phyloP scores from a whole-genome alignment of 2,797 vertebrate genomes.

The Bradypus variegatus region DNA sequence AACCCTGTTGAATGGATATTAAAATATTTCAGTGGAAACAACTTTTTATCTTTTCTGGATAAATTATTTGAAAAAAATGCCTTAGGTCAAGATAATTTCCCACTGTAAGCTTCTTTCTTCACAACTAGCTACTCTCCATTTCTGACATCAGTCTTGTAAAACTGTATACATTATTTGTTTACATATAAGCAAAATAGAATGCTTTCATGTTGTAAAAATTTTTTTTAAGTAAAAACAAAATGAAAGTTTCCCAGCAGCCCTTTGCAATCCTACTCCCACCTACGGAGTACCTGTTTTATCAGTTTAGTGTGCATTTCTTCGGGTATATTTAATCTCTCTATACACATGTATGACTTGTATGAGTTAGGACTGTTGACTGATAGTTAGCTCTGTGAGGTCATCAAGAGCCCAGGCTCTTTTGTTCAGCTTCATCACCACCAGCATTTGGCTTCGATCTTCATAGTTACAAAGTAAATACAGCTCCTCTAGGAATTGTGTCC shows the following conservation, averaged over 20 bases:
- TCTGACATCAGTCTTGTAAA: background rate
- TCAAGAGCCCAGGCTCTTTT: background rate
- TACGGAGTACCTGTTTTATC: background rate
- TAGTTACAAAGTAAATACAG: background rate
- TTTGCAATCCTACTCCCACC: background rate
- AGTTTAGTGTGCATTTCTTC: background rate
- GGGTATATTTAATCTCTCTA: background rate
- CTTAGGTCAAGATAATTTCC: background rate
- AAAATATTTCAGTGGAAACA: background rate
- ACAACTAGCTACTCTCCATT: background rate
- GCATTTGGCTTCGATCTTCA: background rate
- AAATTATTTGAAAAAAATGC: background rate
- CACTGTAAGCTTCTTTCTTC: background rate
- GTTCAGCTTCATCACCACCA: background rate
- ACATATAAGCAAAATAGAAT: background rate
- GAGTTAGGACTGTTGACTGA: background rate
- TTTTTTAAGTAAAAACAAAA: background rate
- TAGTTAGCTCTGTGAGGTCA: background rate
- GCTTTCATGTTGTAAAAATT: background rate
- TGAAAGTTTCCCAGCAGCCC: background rate
- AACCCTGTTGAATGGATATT: background rate
- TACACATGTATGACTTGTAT: background rate
- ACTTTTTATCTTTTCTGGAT: background rate
- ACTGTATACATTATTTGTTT: background rate
- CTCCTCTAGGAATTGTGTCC: background rate